Conservation (phyloP, 2,797 vertebrate genomes). For the Dromococcyx pavoninus region DNA sequence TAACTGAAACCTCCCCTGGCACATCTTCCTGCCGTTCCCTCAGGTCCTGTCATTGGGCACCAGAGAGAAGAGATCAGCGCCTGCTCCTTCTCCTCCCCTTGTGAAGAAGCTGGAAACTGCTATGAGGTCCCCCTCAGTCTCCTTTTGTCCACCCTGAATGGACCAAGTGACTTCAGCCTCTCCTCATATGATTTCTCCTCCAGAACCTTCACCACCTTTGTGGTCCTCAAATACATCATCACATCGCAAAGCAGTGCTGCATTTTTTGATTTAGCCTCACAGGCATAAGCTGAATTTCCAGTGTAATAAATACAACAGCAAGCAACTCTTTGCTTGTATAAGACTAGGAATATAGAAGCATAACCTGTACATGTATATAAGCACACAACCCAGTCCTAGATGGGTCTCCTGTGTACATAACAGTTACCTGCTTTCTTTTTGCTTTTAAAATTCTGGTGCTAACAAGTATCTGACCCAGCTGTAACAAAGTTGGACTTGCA, state of each 20-base stretch:
- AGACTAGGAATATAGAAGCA: background rate
- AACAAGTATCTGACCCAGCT: background rate
- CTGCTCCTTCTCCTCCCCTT: too few species aligned
- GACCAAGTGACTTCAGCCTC: too few species aligned
- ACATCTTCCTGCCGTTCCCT: too few species aligned
- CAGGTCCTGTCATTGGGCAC: too few species aligned
- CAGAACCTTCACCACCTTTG: too few species aligned
- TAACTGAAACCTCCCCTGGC: too few species aligned
- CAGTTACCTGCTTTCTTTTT: background rate
- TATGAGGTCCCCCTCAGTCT: too few species aligned
- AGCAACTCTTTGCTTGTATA: background rate
- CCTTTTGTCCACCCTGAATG: too few species aligned
- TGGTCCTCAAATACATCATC: too few species aligned
- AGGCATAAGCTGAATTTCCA: background rate
- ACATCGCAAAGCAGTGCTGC: background rate
- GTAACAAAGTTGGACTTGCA: background rate
- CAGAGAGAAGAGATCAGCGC: too few species aligned
- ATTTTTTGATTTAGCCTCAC: background rate
- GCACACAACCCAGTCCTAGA: background rate
- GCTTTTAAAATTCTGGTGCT: background rate
- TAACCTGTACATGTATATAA: background rate
- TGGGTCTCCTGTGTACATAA: background rate
- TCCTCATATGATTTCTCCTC: too few species aligned
- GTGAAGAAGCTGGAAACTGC: too few species aligned
- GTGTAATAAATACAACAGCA: background rate